Evolutionary conservation across 2,888 invertebrate species (phyloP).

Genomic region (Eupithecia abbreviata): DNA sequence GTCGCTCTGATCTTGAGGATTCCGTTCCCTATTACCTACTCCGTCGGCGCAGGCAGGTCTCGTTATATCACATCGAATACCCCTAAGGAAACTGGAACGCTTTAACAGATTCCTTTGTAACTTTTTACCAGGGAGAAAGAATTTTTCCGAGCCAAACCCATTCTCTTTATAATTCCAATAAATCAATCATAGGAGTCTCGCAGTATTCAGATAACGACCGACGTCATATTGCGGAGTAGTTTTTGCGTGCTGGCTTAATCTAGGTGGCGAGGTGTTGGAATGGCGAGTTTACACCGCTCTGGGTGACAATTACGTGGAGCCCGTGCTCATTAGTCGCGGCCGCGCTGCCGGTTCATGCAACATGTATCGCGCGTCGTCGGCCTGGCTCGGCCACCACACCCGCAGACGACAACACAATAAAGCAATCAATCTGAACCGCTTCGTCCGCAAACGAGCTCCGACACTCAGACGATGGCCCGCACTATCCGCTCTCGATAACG

Average conservation of each 20-base stretch:
- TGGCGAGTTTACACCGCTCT: constrained; percentile 56
- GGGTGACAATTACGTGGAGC: constrained; percentile 75
- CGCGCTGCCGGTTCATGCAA: constrained; percentile 76
- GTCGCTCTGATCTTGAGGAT: constrained; percentile 49
- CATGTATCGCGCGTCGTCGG: constrained; percentile 76
- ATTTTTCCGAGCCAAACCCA: constrained; percentile 47
- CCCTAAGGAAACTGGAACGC: constrained; percentile 24
- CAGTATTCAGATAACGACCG: constrained; percentile 57
- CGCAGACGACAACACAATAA: constrained; percentile 72
- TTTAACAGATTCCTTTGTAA: constrained; percentile 34
- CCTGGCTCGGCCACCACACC: constrained; percentile 51
- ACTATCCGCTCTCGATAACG: constrained; percentile 51
- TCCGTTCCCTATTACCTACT: constrained; percentile 48
- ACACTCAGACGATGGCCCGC: constrained; percentile 52
- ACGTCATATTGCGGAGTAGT: constrained; percentile 61
- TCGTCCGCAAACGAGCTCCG: constrained; percentile 67
- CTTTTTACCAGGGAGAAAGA: constrained; percentile 44
- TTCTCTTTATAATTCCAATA: constrained; percentile 61
- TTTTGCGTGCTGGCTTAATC: constrained; percentile 69
- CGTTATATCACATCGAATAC: constrained; percentile 34
- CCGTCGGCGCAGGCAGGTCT: constrained; percentile 34
- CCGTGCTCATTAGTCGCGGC: constrained; percentile 74
- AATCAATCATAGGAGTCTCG: constrained; percentile 61
- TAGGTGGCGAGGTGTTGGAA: constrained; percentile 52
- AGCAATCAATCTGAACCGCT: constrained; percentile 78